Conservation (phyloP, 2,797 vertebrate species). For the Catamblyrhynchus diadema region DNA sequence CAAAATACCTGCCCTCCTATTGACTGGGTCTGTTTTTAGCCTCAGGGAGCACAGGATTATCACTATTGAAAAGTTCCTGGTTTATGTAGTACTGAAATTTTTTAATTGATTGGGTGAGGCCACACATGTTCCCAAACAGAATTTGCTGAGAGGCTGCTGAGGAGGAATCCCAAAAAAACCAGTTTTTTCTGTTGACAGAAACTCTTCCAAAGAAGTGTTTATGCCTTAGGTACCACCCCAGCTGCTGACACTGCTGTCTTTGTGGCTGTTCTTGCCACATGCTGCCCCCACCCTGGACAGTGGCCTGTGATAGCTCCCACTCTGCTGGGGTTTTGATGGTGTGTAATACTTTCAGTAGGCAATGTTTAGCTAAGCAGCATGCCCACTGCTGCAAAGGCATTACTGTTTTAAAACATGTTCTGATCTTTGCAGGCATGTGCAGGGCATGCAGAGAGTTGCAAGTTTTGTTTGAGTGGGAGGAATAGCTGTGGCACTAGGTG, state of each 20-base stretch:
- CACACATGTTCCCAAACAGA: neutral
- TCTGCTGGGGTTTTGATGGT: neutral
- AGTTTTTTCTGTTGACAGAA: neutral
- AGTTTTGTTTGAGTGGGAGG: neutral
- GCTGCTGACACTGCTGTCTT: slow-evolving; percentile 4
- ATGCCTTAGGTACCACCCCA: neutral
- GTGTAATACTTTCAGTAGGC: neutral
- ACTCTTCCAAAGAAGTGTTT: neutral
- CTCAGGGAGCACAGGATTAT: neutral
- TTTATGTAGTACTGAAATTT: neutral
- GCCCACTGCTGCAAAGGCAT: neutral
- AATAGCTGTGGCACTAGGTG: neutral
- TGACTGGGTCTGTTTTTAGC: neutral
- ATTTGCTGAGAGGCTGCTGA: neutral
- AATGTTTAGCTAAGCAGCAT: neutral
- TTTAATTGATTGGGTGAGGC: neutral
- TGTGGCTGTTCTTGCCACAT: neutral
- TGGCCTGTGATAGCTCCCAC: neutral
- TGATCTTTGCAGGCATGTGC: neutral
- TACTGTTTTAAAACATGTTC: neutral
- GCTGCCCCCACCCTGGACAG: neutral
- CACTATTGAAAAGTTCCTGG: neutral
- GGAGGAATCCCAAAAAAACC: neutral
- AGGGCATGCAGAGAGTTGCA: neutral
- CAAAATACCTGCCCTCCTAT: neutral